These are phyloP conservation scores for Rhinogobius similis DNA, from an alignment of 2,113 vertebrate genomes.

Conservation along the genomic window DNA sequence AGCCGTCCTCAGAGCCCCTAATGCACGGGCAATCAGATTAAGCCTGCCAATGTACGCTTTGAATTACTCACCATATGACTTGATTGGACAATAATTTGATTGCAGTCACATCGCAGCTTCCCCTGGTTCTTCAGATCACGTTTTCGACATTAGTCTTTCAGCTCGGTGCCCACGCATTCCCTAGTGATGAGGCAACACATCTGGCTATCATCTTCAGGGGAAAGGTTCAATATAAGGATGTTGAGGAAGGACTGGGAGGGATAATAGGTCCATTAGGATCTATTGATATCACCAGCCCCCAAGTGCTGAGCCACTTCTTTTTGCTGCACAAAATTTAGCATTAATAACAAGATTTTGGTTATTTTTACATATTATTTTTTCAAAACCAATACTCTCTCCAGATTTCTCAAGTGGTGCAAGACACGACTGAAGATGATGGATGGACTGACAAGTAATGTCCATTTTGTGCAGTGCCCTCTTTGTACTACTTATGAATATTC, in stretches of 20 bases:
- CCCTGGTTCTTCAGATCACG: constrained; percentile 60
- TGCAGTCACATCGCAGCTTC: constrained; percentile 85
- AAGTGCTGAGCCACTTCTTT: background rate
- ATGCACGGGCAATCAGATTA: constrained; percentile 90
- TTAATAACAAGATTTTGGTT: background rate
- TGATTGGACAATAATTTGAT: constrained; percentile 94
- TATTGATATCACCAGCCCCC: background rate
- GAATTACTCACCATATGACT: constrained; percentile 90
- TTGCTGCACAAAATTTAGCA: background rate
- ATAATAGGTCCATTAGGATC: background rate
- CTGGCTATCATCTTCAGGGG: constrained; percentile 49
- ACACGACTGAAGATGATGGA: too few relatives aligned
- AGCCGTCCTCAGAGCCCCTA: constrained; percentile 81
- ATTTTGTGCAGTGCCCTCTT: too few relatives aligned
- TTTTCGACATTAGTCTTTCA: constrained; percentile 23
- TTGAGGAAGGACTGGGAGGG: background rate
- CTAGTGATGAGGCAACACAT: constrained; percentile 47
- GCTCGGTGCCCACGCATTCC: constrained; percentile 1
- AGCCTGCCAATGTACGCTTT: constrained; percentile 81
- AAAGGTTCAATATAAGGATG: constrained; percentile 51
- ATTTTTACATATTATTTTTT: too few relatives aligned
- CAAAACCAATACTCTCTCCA: too few relatives aligned
- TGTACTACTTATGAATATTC: too few relatives aligned
- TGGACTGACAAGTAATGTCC: too few relatives aligned
- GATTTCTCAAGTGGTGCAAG: too few relatives aligned